Conservation (phyloP, 2,113 vertebrate genomes). For the Lagopus muta region DNA sequence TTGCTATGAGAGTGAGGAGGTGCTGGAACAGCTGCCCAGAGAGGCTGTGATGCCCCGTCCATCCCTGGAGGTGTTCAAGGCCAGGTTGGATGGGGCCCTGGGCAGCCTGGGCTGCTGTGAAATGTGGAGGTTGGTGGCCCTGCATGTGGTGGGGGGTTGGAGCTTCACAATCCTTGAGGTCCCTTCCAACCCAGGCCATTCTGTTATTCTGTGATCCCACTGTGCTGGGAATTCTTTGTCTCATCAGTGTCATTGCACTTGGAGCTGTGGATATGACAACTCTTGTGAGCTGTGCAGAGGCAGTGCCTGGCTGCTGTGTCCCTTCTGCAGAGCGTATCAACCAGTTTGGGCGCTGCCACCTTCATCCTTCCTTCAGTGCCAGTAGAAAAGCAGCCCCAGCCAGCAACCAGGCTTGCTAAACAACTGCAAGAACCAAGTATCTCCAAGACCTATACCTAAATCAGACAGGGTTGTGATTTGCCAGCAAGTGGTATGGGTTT, state of each 20-base stretch:
- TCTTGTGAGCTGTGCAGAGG: not conserved
- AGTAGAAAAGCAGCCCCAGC: not conserved
- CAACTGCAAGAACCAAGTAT: not conserved
- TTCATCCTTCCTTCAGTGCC: not conserved
- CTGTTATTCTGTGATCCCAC: no score
- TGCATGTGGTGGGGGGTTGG: no score
- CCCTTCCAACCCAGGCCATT: no score
- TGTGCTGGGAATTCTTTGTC: not conserved
- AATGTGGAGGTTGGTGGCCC: no score
- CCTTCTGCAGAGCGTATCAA: not conserved
- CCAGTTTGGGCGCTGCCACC: not conserved
- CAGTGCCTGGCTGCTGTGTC: not conserved
- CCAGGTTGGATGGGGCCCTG: no score
- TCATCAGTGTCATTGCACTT: not conserved
- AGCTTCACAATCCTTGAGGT: no score
- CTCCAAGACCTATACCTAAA: not conserved
- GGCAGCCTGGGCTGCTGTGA: no score
- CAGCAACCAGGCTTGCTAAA: not conserved
- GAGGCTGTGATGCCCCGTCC: no score
- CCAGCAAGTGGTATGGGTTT: not conserved
- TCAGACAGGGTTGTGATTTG: accelerated
- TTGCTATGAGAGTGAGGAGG: no score
- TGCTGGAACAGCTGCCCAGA: no score
- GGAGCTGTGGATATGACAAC: not conserved
- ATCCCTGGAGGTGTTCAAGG: no score